phyloP scores from a whole-genome alignment of 2,797 vertebrate genomes.

The Rallus crepitans region DNA sequence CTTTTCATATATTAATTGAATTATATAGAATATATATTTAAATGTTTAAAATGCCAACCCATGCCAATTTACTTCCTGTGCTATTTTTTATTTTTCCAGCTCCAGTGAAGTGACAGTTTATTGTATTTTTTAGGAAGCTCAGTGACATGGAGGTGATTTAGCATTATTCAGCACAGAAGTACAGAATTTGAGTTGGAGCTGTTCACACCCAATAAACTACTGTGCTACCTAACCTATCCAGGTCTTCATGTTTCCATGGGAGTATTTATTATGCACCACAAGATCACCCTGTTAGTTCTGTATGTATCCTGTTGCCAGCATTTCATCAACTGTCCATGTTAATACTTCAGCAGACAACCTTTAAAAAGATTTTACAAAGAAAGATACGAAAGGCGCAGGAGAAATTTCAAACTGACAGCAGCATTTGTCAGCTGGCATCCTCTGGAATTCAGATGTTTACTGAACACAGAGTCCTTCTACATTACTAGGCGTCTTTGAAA shows the following conservation, averaged over 20 bases:
- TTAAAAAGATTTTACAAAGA: constrained; percentile 8
- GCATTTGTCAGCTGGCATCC: background rate
- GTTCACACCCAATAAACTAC: background rate
- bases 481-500: background rate
- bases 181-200: background rate
- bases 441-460: background rate
- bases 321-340: background rate
- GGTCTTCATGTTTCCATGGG: background rate
- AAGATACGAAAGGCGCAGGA: background rate
- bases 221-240: background rate
- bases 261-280: background rate
- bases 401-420: constrained; percentile 3
- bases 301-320: background rate
- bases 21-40: background rate
- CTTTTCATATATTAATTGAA: background rate
- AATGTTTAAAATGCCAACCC: background rate
- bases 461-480: background rate
- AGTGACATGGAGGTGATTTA: background rate
- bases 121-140: background rate
- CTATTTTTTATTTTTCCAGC: background rate
- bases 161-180: background rate
- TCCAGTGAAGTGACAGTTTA: background rate
- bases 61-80: background rate
- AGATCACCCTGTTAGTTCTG: background rate
- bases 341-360: constrained; percentile 1